Percentiles rank a stretch among this genome's conserved stretches.
phyloP scores from a whole-genome alignment of 2,113 vertebrate species.

The Irena cyanogastra region DNA sequence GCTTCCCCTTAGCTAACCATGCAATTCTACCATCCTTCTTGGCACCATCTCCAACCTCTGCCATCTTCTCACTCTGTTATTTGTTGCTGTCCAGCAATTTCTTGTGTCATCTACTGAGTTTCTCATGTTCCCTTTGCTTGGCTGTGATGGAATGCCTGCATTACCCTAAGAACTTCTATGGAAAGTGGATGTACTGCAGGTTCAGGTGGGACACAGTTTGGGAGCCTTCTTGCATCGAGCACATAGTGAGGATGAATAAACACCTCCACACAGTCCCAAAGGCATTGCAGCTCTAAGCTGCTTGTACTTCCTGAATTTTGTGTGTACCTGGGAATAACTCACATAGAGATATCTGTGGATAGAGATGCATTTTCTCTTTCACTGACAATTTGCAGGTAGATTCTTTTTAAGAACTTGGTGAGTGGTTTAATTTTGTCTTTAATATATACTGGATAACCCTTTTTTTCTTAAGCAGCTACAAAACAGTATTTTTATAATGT shows the following conservation, averaged over 20 bases:
- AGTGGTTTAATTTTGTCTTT: not conserved
- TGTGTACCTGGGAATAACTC: not conserved
- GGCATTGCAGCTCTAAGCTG: not conserved
- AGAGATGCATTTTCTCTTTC: not conserved
- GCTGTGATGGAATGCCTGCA: not conserved
- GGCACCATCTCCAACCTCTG: not conserved
- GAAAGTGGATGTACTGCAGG: not conserved
- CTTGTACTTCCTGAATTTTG: not conserved
- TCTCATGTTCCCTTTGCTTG: not conserved
- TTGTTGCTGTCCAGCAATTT: not conserved
- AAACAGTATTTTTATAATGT: not conserved
- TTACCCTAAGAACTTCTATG: not conserved
- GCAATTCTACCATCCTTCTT: not conserved
- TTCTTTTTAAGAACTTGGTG: not conserved
- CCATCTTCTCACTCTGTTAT: not conserved
- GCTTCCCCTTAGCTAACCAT: not conserved
- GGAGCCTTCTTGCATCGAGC: not conserved
- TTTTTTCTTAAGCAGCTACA: not conserved
- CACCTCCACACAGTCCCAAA: accelerated
- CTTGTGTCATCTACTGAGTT: not conserved
- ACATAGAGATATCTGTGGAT: not conserved
- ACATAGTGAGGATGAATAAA: not conserved
- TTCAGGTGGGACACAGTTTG: not conserved
- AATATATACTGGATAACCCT: not conserved
- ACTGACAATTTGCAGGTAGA: not conserved